Evolutionary conservation across 1,140 invertebrate genomes (phyloP).

Genomic region (Zophobas atratus): DNA sequence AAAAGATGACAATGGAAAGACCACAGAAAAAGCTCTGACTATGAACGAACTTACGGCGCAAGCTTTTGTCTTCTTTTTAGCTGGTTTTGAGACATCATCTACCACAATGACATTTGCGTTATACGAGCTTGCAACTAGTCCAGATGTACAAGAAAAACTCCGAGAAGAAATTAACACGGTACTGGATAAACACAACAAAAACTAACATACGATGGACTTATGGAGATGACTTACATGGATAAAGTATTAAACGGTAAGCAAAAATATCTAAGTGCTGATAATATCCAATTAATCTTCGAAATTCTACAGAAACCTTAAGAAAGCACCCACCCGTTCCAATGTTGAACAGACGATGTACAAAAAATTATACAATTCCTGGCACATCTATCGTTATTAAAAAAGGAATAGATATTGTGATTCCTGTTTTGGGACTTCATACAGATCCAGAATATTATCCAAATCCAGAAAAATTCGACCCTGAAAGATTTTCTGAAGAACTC

Average conservation of each 20-base stretch:
- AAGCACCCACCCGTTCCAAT: background rate
- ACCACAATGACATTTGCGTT: slow-evolving; percentile 71
- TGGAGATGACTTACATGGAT: background rate
- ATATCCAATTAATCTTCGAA: background rate
- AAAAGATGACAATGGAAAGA: background rate
- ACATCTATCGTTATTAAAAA: background rate
- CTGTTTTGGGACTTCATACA: slow-evolving; percentile 77
- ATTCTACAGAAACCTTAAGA: background rate
- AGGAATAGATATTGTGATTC: slow-evolving; percentile 72
- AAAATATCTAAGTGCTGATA: too few relatives aligned
- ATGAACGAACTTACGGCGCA: slow-evolving; percentile 70
- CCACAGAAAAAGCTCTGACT: slow-evolving; percentile 54
- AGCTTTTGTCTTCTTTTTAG: slow-evolving; percentile 74
- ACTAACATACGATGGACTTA: background rate
- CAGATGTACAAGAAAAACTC: background rate
- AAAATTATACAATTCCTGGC: background rate
- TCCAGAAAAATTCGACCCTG: slow-evolving; percentile 76
- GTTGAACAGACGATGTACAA: background rate
- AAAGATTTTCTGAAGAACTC: slow-evolving; percentile 72
- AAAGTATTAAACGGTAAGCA: background rate
- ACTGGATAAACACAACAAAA: background rate
- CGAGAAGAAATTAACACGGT: background rate
- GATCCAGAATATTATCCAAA: slow-evolving; percentile 78
- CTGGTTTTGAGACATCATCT: slow-evolving; percentile 79
- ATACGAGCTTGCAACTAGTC: slow-evolving; percentile 70